Percentiles rank a stretch among this genome's conserved stretches.
Evolutionary conservation across 2,888 invertebrate species (phyloP).

Genomic region (Allophyes oxyacanthae): DNA sequence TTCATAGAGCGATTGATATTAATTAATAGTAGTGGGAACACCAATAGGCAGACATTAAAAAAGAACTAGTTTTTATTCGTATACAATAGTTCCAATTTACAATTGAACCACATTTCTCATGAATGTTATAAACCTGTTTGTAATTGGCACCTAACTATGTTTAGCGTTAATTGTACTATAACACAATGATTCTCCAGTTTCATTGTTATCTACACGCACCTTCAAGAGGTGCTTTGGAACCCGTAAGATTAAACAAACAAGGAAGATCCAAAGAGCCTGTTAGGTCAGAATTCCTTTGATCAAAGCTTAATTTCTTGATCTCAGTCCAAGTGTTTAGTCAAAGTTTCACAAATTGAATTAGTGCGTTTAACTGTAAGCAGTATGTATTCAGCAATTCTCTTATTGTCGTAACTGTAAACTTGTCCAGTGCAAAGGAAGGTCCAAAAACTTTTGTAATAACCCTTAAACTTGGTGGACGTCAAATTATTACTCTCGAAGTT

Average conservation of each 20-base stretch:
- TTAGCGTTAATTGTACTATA: no score
- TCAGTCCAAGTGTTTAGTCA: slow-evolving; percentile 34
- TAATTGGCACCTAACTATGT: no score
- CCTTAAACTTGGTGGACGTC: slow-evolving; percentile 20
- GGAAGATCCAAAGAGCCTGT: slow-evolving; percentile 29
- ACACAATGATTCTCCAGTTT: no score
- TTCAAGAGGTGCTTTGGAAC: slow-evolving; percentile 1
- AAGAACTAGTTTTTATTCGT: no score
- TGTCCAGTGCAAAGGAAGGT: slow-evolving; percentile 20
- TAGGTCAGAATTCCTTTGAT: slow-evolving; percentile 46
- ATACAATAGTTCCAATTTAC: no score
- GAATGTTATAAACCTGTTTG: no score
- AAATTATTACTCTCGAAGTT: slow-evolving; percentile 14
- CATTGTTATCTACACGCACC: not conserved
- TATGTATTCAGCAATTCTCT: slow-evolving; percentile 38
- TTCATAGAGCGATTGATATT: no score
- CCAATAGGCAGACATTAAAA: no score
- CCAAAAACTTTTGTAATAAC: slow-evolving; percentile 52
- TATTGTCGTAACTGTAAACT: slow-evolving; percentile 36
- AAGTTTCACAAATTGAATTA: slow-evolving; percentile 50
- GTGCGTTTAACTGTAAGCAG: slow-evolving; percentile 20
- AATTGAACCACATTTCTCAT: no score
- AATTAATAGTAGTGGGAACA: no score
- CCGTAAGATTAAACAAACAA: slow-evolving; percentile 27
- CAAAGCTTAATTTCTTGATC: slow-evolving; percentile 41